A percentile compares a stretch with the other conserved stretches of the same genome.
Conservation (phyloP, 2,888 invertebrate species). For the Drosophila antonietae region DNA sequence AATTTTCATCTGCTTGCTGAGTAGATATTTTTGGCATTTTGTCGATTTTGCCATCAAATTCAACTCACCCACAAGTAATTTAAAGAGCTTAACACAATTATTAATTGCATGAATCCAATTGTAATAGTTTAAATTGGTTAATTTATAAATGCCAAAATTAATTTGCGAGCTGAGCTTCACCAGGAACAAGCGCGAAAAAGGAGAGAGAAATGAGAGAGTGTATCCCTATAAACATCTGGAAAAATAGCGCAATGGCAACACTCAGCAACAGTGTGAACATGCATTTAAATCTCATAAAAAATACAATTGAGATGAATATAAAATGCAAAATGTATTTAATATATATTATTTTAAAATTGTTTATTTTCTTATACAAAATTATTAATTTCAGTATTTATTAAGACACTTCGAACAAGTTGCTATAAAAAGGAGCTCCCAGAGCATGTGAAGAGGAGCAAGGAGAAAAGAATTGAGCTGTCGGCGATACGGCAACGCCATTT, state of each 20-base stretch:
- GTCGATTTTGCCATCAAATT: background rate
- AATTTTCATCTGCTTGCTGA: background rate
- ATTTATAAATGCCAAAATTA: background rate
- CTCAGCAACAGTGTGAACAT: conserved; percentile 31
- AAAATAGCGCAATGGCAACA: conserved; percentile 1
- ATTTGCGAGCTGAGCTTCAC: conserved; percentile 3
- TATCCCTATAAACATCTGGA: conserved; percentile 21
- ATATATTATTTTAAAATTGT: background rate
- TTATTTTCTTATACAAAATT: background rate
- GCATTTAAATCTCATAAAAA: conserved; percentile 3
- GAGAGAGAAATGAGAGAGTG: conserved; percentile 30
- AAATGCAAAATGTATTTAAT: background rate
- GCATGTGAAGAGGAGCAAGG: background rate
- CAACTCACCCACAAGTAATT: conserved; percentile 31
- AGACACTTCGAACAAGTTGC: background rate
- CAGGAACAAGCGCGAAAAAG: conserved; percentile 15
- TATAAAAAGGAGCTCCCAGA: conserved; percentile 18
- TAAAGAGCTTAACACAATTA: background rate
- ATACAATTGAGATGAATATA: background rate
- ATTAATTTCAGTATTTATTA: background rate
- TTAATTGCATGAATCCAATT: conserved; percentile 1
- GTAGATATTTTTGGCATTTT: background rate
- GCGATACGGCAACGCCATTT: background rate
- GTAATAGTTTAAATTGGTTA: conserved; percentile 13
- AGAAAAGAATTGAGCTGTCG: background rate